A percentile compares a stretch with the other conserved stretches of the same genome.
These are phyloP conservation scores for Pocillopora meandrina DNA, from an alignment of 92 coral and sea anemone genomes.

Conservation along the genomic window DNA sequence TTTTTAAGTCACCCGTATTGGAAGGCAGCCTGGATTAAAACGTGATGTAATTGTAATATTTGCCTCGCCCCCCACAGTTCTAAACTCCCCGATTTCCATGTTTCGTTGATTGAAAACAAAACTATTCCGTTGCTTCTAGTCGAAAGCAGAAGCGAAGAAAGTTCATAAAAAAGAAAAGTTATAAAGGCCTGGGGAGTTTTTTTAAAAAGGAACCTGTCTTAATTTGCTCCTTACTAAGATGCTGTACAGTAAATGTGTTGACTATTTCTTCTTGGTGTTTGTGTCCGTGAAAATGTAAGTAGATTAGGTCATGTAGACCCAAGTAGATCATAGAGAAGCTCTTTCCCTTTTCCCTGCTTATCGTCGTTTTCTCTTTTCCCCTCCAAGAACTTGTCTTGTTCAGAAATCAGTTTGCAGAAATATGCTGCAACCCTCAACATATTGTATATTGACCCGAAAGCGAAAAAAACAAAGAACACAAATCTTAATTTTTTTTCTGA, in stretches of 20 bases:
- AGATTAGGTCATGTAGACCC: slow-evolving; percentile 46
- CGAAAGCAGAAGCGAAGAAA: slow-evolving; percentile 30
- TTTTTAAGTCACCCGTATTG: slow-evolving; percentile 84
- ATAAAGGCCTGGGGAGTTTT: slow-evolving; percentile 51
- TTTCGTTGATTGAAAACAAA: slow-evolving; percentile 34
- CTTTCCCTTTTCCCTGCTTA: slow-evolving; percentile 15
- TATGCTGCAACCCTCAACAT: slow-evolving; percentile 42
- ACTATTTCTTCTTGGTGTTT: slow-evolving; percentile 21
- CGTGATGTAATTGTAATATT: slow-evolving; percentile 67
- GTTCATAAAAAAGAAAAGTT: slow-evolving; percentile 9
- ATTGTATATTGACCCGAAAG: too few species aligned
- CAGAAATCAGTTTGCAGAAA: slow-evolving; percentile 55
- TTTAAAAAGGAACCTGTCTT: slow-evolving; percentile 47
- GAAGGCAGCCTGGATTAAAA: slow-evolving; percentile 61
- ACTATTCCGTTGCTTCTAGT: slow-evolving; percentile 40
- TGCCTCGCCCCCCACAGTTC: slow-evolving; percentile 35
- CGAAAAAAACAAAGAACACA: slow-evolving; percentile 35
- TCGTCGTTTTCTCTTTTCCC: slow-evolving; percentile 25
- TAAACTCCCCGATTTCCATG: slow-evolving; percentile 39
- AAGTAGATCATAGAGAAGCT: slow-evolving; percentile 19
- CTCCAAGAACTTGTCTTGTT: slow-evolving; percentile 60
- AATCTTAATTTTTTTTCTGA: slow-evolving; percentile 71
- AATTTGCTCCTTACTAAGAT: slow-evolving; percentile 6
- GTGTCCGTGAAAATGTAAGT: slow-evolving; percentile 24
- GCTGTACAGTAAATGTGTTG: slow-evolving; percentile 39